Conservation (phyloP, 2,888 invertebrate genomes). For the Orchesellides sinensis region DNA sequence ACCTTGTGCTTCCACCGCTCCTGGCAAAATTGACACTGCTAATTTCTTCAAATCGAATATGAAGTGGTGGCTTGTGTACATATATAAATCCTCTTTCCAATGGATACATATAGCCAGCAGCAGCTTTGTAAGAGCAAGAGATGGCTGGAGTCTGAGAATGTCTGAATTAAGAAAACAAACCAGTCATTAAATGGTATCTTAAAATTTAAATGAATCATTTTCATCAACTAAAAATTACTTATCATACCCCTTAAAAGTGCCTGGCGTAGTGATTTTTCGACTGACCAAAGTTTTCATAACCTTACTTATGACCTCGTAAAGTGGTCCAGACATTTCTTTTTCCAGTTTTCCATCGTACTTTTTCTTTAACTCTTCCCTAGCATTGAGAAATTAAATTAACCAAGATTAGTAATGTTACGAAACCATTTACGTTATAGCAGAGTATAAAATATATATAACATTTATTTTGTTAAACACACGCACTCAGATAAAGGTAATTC, state of each 20-base stretch:
- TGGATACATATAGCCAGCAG: slow-evolving; percentile 97
- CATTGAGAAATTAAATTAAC: slow-evolving; percentile 35
- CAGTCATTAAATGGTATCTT: not conserved
- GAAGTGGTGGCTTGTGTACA: slow-evolving; percentile 97
- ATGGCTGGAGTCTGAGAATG: slow-evolving; percentile 93
- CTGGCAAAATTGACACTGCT: slow-evolving; percentile 96
- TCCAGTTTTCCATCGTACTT: slow-evolving; percentile 95
- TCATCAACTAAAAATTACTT: slow-evolving; percentile 43
- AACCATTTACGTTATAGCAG: too few species aligned
- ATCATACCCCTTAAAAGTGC: slow-evolving; percentile 92
- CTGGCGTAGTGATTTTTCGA: slow-evolving; percentile 95
- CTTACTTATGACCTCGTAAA: slow-evolving; percentile 96
- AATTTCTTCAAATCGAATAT: slow-evolving; percentile 98
- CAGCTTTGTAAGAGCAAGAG: slow-evolving; percentile 97
- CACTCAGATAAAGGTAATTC: slow-evolving; percentile 95
- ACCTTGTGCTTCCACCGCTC: slow-evolving; percentile 90
- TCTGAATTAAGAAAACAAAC: slow-evolving; percentile 77
- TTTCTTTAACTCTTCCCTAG: slow-evolving; percentile 90
- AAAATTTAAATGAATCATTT: slow-evolving; percentile 2
- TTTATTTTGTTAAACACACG: slow-evolving; percentile 76
- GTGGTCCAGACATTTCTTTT: slow-evolving; percentile 93
- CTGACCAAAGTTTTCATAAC: slow-evolving; percentile 98
- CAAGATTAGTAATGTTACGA: too few species aligned
- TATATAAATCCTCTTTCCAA: slow-evolving; percentile 98
- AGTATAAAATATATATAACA: too few species aligned